A percentile compares a stretch with the other conserved stretches of the same genome.
Conservation (phyloP, 2,797 vertebrate species). For the Anguilla pacifica region DNA sequence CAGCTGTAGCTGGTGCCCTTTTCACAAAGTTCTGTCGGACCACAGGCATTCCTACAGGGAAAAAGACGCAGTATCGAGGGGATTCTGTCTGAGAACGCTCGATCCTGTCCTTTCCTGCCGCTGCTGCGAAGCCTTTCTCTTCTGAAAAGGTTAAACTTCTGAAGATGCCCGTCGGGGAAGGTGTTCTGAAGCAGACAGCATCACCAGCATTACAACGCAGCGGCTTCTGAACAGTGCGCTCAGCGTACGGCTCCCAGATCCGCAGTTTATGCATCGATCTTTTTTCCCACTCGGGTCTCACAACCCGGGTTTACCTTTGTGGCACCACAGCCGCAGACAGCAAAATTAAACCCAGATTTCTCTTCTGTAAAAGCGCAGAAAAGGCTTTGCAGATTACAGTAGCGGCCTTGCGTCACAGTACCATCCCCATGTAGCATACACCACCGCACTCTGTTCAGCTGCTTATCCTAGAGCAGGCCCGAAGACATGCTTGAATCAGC, state of each 20-base stretch:
- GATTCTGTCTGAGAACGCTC: not conserved
- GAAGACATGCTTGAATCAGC: not conserved
- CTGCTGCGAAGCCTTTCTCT: not conserved
- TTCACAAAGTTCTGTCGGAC: not conserved
- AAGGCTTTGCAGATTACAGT: slow-evolving; percentile 51
- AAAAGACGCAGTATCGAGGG: not conserved
- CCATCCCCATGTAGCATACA: not conserved
- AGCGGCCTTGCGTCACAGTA: slow-evolving; percentile 53
- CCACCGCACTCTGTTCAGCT: no score
- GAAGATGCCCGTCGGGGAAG: not conserved
- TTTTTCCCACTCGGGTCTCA: not conserved
- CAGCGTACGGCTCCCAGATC: not conserved
- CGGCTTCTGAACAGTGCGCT: no score
- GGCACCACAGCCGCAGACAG: not conserved
- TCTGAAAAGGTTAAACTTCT: not conserved
- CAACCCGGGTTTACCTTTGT: not conserved
- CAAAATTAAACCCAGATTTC: slow-evolving; percentile 31
- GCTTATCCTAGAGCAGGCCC: not conserved
- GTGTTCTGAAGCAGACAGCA: not conserved
- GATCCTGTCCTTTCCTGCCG: not conserved
- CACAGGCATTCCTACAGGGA: not conserved
- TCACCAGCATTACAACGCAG: no score
- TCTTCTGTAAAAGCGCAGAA: slow-evolving; percentile 37
- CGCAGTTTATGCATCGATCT: not conserved
- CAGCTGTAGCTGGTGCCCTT: not conserved